Conservation (phyloP, 2,888 invertebrate genomes). For the Cabera pusaria region DNA sequence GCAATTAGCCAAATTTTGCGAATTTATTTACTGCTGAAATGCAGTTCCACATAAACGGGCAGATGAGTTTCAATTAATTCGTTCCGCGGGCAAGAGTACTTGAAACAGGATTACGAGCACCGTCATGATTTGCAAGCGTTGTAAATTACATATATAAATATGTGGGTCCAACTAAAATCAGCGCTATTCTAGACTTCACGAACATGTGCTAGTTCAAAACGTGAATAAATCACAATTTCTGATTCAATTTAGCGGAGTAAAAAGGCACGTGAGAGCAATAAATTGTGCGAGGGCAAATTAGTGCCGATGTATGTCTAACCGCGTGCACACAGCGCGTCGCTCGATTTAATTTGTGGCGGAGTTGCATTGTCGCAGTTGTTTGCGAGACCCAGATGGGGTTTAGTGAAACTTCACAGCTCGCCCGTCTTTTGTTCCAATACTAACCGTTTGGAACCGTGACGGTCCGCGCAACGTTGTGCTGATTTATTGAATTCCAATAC, state of each 20-base stretch:
- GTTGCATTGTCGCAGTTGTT: slow-evolving; percentile 60
- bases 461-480: slow-evolving; percentile 31
- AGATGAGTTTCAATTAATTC: slow-evolving; percentile 50
- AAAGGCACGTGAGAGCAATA: slow-evolving; percentile 54
- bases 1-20: slow-evolving; percentile 30
- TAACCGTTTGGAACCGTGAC: slow-evolving; percentile 45
- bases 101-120: slow-evolving; percentile 37
- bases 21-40: slow-evolving; percentile 41
- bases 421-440: slow-evolving; percentile 54
- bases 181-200: slow-evolving; percentile 20
- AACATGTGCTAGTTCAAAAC: slow-evolving; percentile 19
- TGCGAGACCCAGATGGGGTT: slow-evolving; percentile 49
- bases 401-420: slow-evolving; percentile 46
- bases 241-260: slow-evolving; percentile 50
- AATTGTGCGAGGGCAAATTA: slow-evolving; percentile 61
- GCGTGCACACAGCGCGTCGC: slow-evolving; percentile 37
- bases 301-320: slow-evolving; percentile 59
- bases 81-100: slow-evolving; percentile 28
- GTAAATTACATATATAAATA: too few species aligned
- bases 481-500: slow-evolving; percentile 51
- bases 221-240: slow-evolving; percentile 43
- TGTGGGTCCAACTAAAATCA: slow-evolving; percentile 28
- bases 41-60: slow-evolving; percentile 38
- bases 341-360: slow-evolving; percentile 58
- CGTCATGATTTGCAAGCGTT: slow-evolving; percentile 30